Conservation (phyloP, 1,140 invertebrate species). For the Plodia interpunctella region DNA sequence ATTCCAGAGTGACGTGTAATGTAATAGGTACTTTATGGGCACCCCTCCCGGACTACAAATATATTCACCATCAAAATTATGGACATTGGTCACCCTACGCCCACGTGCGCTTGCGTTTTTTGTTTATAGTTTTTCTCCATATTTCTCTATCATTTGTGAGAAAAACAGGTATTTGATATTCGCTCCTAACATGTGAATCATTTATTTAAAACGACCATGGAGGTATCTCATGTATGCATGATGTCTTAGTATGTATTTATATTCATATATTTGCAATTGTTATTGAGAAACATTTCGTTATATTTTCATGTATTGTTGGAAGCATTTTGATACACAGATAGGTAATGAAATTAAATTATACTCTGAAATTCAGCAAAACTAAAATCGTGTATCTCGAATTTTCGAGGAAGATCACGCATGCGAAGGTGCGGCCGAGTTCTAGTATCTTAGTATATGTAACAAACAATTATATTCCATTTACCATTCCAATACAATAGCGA, state of each 20-base stretch:
- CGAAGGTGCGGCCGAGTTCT: too few species aligned
- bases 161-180: neutral
- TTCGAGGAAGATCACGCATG: too few species aligned
- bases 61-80: neutral
- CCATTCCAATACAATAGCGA: neutral
- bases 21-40: too few species aligned
- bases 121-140: slow-evolving; percentile 4
- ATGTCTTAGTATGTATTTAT: neutral
- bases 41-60: too few species aligned
- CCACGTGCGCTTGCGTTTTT: neutral
- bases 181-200: neutral
- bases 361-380: too few species aligned
- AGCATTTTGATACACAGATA: neutral
- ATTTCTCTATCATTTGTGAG: neutral
- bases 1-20: too few species aligned
- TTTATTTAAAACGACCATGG: neutral
- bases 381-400: too few species aligned
- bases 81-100: neutral
- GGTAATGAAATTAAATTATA: neutral
- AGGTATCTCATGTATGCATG: neutral
- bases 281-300: neutral
- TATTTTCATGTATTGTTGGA: neutral
- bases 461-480: neutral
- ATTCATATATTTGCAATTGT: neutral
- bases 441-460: too few species aligned